A percentile compares a stretch with the other conserved stretches of the same genome.
phyloP scores from a whole-genome alignment of 2,113 vertebrate genomes.

The Chunga burmeisteri region DNA sequence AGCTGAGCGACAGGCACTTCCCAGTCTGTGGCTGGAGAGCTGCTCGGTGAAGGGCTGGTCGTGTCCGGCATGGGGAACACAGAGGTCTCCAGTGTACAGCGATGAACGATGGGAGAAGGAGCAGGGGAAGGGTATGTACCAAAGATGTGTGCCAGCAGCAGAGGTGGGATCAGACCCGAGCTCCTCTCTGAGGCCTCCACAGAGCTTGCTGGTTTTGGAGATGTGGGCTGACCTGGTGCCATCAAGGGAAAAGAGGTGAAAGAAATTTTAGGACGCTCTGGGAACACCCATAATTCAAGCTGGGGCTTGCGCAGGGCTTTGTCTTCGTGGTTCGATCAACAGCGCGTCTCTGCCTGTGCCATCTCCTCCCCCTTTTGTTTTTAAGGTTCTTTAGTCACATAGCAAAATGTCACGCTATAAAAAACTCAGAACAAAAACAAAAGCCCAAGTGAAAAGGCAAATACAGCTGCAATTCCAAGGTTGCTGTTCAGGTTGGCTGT shows the following conservation, averaged over 20 bases:
- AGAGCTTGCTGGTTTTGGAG: background rate
- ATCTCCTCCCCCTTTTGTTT: conserved; percentile 17
- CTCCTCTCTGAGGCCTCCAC: background rate
- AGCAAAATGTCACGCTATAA: background rate
- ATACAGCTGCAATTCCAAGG: background rate
- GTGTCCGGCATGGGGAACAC: background rate
- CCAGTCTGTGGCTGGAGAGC: background rate
- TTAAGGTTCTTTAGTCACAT: background rate
- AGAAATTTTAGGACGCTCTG: background rate
- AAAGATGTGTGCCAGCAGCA: background rate
- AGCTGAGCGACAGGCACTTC: background rate
- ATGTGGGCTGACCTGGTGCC: background rate
- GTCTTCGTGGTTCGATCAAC: background rate
- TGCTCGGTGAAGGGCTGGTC: background rate
- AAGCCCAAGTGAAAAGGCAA: background rate
- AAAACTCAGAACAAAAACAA: background rate
- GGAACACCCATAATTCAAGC: background rate
- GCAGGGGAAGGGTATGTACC: background rate
- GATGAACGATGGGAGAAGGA: background rate
- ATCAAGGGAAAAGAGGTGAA: background rate
- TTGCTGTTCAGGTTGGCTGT: background rate
- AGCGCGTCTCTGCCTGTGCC: background rate
- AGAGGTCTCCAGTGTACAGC: background rate
- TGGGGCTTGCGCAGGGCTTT: background rate
- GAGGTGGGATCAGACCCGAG: background rate